phyloP scores from a whole-genome alignment of 2,888 invertebrate species.

The Sesia bembeciformis region DNA sequence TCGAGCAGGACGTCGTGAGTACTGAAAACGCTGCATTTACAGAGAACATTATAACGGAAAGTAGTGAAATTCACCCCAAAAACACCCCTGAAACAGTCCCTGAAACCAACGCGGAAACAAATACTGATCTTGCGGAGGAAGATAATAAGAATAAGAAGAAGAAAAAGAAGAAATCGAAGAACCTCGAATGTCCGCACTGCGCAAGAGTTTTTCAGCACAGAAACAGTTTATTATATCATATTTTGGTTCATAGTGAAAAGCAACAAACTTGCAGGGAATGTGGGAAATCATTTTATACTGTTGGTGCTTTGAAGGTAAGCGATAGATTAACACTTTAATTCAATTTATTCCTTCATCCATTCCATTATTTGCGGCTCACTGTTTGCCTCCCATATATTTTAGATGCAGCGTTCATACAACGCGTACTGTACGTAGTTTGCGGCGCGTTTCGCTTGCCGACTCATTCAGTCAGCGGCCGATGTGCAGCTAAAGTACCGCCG shows the following conservation, averaged over 20 bases:
- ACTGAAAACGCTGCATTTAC: slow-evolving; percentile 17
- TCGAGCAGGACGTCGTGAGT: slow-evolving; percentile 40
- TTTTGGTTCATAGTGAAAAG: slow-evolving; percentile 84
- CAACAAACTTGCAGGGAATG: slow-evolving; percentile 86
- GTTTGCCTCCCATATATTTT: too few relatives aligned
- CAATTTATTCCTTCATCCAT: too few relatives aligned
- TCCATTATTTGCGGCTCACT: too few relatives aligned
- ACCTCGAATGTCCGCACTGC: slow-evolving; percentile 78
- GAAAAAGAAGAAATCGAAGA: slow-evolving; percentile 36
- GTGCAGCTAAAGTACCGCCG: too few relatives aligned
- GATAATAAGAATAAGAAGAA: not conserved
- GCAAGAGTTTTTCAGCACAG: slow-evolving; percentile 84
- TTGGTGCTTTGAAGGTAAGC: slow-evolving; percentile 83
- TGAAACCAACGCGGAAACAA: not conserved
- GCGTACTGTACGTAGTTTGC: too few relatives aligned
- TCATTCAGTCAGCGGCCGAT: too few relatives aligned
- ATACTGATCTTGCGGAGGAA: not conserved
- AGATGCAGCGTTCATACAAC: too few relatives aligned
- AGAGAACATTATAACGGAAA: slow-evolving; percentile 23
- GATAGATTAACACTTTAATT: not conserved
- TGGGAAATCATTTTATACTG: slow-evolving; percentile 88
- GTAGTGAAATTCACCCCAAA: slow-evolving; percentile 3
- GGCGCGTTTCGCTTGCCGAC: too few relatives aligned
- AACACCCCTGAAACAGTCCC: not conserved
- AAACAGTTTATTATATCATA: slow-evolving; percentile 89